phyloP scores from a whole-genome alignment of 2,797 vertebrate genomes.

The Peromyscus aztecus region DNA sequence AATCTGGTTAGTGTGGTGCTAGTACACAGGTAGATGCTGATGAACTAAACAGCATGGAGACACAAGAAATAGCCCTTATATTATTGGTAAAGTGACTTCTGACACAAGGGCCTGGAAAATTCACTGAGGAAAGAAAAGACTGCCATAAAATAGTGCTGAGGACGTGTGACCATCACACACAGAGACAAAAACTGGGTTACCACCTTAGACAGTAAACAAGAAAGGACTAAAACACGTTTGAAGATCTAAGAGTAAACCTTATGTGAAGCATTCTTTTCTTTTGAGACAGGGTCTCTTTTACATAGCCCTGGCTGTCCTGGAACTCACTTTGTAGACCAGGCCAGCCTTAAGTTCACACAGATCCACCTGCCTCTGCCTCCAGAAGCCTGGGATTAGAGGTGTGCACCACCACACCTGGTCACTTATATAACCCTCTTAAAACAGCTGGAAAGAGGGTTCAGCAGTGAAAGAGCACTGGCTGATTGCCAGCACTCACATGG shows the following conservation, averaged over 20 bases:
- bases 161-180: not conserved
- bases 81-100: conserved; percentile 10
- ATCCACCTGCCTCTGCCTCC: not conserved
- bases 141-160: not conserved
- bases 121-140: not conserved
- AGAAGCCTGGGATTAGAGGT: not conserved
- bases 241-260: not conserved
- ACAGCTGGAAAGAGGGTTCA: too few species aligned
- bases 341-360: not conserved
- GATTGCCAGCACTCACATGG: not conserved
- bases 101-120: not conserved
- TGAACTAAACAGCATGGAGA: not conserved
- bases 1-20: not conserved
- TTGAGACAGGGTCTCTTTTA: not conserved
- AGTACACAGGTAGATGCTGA: not conserved
- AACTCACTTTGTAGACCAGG: not conserved
- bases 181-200: not conserved
- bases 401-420: not conserved
- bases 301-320: not conserved
- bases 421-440: not conserved
- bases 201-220: not conserved
- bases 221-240: not conserved
- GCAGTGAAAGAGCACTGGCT: not conserved
- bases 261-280: not conserved
- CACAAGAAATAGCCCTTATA: not conserved